Evolutionary conservation across 2,888 invertebrate genomes (phyloP).

Genomic region (Criorhina ranunculi): DNA sequence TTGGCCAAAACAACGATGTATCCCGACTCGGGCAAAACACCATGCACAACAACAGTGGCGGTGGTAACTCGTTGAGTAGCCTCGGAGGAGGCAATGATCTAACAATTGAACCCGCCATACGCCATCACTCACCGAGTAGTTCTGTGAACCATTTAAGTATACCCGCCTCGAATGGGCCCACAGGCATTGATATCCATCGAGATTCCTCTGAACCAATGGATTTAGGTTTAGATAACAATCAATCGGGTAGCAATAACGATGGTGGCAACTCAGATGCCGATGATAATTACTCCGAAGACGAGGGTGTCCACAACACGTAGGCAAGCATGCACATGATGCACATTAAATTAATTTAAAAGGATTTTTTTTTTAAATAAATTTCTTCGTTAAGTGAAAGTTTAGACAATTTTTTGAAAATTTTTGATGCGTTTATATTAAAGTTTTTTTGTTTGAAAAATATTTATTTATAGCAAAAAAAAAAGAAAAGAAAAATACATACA

Average conservation of each 20-base stretch:
- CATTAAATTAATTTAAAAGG: slow-evolving; percentile 55
- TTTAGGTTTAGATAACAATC: slow-evolving; percentile 82
- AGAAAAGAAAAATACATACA: slow-evolving; percentile 62
- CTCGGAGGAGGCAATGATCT: slow-evolving; percentile 77
- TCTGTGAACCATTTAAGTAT: slow-evolving; percentile 70
- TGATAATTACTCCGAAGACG: slow-evolving; percentile 84
- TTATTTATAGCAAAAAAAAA: slow-evolving; percentile 63
- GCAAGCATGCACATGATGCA: slow-evolving; percentile 39
- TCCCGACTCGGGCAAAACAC: slow-evolving; percentile 62
- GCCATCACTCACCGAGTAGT: slow-evolving; percentile 79
- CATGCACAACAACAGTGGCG: slow-evolving; percentile 75
- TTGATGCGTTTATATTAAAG: slow-evolving; percentile 56
- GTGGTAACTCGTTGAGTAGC: slow-evolving; percentile 59
- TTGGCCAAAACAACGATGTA: slow-evolving; percentile 77
- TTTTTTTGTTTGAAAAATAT: slow-evolving; percentile 52
- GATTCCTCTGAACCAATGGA: slow-evolving; percentile 84
- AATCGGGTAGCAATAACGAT: slow-evolving; percentile 83
- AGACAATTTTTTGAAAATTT: slow-evolving; percentile 48
- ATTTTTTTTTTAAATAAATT: slow-evolving; percentile 48
- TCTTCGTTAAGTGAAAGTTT: slow-evolving; percentile 42
- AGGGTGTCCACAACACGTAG: slow-evolving; percentile 84
- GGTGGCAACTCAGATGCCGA: slow-evolving; percentile 82
- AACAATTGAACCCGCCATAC: slow-evolving; percentile 83
- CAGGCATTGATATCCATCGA: slow-evolving; percentile 80
- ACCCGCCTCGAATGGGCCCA: slow-evolving; percentile 65